Percentiles rank a stretch among this genome's conserved stretches.
These are phyloP conservation scores for Scatophagus argus DNA, from an alignment of 2,113 vertebrate genomes.

Conservation along the genomic window DNA sequence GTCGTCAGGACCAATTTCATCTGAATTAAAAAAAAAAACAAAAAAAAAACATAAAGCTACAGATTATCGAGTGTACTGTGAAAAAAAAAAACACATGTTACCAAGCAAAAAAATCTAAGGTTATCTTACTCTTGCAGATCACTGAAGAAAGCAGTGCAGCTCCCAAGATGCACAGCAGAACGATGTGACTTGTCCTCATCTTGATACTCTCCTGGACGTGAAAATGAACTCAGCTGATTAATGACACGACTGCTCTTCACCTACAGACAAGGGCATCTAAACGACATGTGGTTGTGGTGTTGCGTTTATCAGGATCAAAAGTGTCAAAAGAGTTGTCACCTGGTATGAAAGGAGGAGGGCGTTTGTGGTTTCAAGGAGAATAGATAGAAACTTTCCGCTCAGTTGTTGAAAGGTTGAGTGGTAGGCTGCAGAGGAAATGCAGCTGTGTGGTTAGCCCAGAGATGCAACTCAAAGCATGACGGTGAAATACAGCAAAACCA, in stretches of 20 bases:
- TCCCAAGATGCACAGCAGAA: constrained; percentile 70
- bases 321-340: background rate
- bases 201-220: background rate
- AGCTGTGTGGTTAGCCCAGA: constrained; percentile 29
- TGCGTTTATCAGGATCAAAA: constrained; percentile 21
- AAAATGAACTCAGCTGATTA: background rate
- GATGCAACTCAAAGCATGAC: constrained; percentile 5
- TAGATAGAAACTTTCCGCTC: constrained; percentile 60
- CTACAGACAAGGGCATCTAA: background rate
- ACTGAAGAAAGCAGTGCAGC: constrained; percentile 32
- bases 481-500: background rate
- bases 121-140: constrained; percentile 55
- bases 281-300: background rate
- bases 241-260: background rate
- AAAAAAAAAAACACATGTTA: too few relatives aligned
- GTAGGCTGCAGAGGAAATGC: constrained; percentile 47
- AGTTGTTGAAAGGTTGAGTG: background rate
- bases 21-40: constrained; percentile 23
- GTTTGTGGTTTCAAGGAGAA: constrained; percentile 38
- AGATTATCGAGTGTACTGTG: fast-evolving
- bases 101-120: fast-evolving
- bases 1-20: background rate
- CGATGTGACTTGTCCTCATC: constrained; percentile 59
- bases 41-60: fast-evolving
- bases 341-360: constrained; percentile 11